Conservation (phyloP, 1,140 invertebrate genomes). For the Sycophila sp. region DNA sequence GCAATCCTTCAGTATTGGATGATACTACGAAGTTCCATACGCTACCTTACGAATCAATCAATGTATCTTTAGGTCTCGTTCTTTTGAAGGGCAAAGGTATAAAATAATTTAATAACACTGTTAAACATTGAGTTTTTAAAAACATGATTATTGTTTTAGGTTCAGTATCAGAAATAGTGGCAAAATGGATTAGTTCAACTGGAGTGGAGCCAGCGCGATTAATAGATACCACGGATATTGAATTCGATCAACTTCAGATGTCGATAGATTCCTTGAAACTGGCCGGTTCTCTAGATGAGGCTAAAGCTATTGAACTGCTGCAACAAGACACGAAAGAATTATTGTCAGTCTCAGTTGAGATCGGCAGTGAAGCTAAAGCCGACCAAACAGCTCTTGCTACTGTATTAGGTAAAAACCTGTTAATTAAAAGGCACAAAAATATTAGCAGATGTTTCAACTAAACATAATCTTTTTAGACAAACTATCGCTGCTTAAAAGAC, state of each 20-base stretch:
- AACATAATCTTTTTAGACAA: slow-evolving; percentile 48
- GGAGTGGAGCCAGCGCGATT: slow-evolving; percentile 73
- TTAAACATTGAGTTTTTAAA: neutral
- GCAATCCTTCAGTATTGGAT: slow-evolving; percentile 48
- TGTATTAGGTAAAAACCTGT: slow-evolving; percentile 50
- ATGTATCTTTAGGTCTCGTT: slow-evolving; percentile 79
- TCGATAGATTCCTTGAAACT: slow-evolving; percentile 46
- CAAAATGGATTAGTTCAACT: slow-evolving; percentile 80
- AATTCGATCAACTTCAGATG: slow-evolving; percentile 54
- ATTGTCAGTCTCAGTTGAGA: slow-evolving; percentile 43
- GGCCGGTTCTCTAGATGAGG: slow-evolving; percentile 46
- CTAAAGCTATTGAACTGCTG: slow-evolving; percentile 43
- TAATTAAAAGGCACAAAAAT: no score
- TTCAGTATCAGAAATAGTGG: slow-evolving; percentile 83
- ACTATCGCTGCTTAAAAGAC: slow-evolving; percentile 69
- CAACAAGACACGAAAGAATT: slow-evolving; percentile 43
- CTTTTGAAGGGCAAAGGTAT: slow-evolving; percentile 84
- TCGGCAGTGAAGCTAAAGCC: slow-evolving; percentile 47
- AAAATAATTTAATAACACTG: slow-evolving; percentile 16
- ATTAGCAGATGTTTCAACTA: no score
- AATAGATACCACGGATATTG: slow-evolving; percentile 59
- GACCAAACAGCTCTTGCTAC: slow-evolving; percentile 45
- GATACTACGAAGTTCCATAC: slow-evolving; percentile 57
- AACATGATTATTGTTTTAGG: slow-evolving; percentile 56
- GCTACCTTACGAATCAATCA: slow-evolving; percentile 70